Percentiles rank a stretch among this genome's conserved stretches.
phyloP scores from a whole-genome alignment of 2,113 vertebrate genomes.

The Gila orcuttii region DNA sequence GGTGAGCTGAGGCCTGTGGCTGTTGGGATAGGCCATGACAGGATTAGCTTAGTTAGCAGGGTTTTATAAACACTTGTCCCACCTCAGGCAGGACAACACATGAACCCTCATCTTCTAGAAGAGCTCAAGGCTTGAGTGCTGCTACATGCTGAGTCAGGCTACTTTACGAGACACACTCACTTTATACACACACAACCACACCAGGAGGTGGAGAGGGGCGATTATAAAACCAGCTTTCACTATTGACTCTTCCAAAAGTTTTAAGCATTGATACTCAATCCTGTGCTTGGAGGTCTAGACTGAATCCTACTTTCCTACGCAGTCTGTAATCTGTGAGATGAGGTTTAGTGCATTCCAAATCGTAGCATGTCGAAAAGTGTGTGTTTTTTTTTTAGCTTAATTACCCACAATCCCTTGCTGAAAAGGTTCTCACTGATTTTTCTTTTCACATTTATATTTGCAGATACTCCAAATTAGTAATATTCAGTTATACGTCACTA shows the following conservation, averaged over 20 bases:
- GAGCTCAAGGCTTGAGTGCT: constrained; percentile 36
- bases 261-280: background rate
- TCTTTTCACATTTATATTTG: no score
- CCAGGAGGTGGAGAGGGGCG: background rate
- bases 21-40: background rate
- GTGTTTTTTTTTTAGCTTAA: no score
- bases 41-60: constrained; percentile 22
- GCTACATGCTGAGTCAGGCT: background rate
- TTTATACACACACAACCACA: constrained; percentile 19
- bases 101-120: constrained; percentile 4
- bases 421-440: no score
- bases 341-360: no score
- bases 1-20: background rate
- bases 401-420: no score
- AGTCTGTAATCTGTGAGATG: no score
- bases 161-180: background rate
- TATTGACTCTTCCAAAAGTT: background rate
- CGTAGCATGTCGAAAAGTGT: no score
- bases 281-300: background rate
- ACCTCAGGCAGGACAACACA: constrained; percentile 28
- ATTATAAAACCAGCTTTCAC: no score
- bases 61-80: constrained; percentile 45
- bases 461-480: background rate
- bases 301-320: background rate
- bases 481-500: background rate